Base-by-base conservation (phyloP, 2,888 invertebrate genomes). In the Latrodectus elegans region DNA sequence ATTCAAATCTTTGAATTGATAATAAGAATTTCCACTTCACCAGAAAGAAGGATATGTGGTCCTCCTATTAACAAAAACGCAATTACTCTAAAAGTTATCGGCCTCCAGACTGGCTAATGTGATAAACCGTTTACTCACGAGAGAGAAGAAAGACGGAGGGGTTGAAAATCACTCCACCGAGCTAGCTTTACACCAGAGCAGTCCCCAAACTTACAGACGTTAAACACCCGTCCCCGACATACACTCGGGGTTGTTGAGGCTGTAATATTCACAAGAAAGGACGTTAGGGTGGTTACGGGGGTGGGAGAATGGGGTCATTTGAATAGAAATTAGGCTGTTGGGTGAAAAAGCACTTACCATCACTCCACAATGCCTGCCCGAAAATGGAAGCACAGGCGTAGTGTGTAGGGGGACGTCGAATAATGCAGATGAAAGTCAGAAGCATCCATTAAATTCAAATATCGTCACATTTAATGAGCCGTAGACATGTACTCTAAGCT, bases 301-400 rank as follows among this genome's bases (percentile, higher is more conserved):
- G 22, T 22, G 22, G 22, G 22, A 22, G 22, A 22, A 22, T 49
- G 71, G 17, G 65, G 71, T 71, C 71, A 71, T 79, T 72, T 71
- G 70, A 72, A 79, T 79, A 72, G 60, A 79, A 79, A 79, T 79
- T 71, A 79, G 72, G 71, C 53, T 12, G 70, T 64, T 49, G 71
- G 72, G 72, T 38, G 38, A 38, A 38, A 79, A 60, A 79, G 79
- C 79, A 79, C 79, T 79, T 72, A 72, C 53, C 53, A 55, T 55
- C 68, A 53, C 68, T 68, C 11, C 67, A 77, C 67, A 77, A 77
- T 67, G 22, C 38, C 38, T 38, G 38, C 4, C 38, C 38, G 38
- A 38, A 38, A 38, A 38, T 38, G 38, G 38, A 38, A 38, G 38
- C 38, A 38, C 6, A 38, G 38, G 38, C 38, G 38, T 38, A 38